Evolutionary conservation across 2,888 invertebrate species (phyloP).

Genomic region (Sinotaia quadrata): DNA sequence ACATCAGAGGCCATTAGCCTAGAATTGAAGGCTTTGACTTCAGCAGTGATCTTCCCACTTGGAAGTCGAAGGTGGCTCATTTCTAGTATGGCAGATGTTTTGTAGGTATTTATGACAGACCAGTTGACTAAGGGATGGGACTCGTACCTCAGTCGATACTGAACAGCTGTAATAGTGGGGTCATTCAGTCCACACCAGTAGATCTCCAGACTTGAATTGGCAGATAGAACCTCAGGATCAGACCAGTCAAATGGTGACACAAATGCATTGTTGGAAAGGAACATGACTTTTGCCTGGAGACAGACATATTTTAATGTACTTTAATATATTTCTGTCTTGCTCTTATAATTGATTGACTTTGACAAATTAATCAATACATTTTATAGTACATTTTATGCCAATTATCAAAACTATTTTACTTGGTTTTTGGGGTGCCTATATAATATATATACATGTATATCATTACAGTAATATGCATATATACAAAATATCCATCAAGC

Average conservation of each 20-base stretch:
- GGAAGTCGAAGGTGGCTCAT: background rate
- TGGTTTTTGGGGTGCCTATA: too few relatives aligned
- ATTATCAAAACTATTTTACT: too few relatives aligned
- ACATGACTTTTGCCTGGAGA: background rate
- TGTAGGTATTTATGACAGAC: constrained; percentile 6
- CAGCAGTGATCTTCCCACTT: background rate
- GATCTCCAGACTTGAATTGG: constrained; percentile 12
- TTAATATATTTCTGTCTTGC: too few relatives aligned
- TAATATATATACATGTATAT: too few relatives aligned
- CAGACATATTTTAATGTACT: too few relatives aligned
- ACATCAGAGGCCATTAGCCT: constrained; percentile 10
- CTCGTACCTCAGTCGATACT: constrained; percentile 7
- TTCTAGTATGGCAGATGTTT: constrained; percentile 4
- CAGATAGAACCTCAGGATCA: constrained; percentile 6
- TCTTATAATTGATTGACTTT: too few relatives aligned
- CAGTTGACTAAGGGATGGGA: background rate
- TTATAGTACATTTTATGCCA: too few relatives aligned
- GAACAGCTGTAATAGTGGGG: background rate
- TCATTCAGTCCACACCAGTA: constrained; percentile 11
- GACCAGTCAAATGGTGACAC: constrained; percentile 15
- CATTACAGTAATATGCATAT: too few relatives aligned
- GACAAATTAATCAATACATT: too few relatives aligned
- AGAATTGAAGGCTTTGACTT: background rate
- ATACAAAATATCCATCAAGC: too few relatives aligned
- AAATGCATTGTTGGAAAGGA: background rate